phyloP scores from a whole-genome alignment of 2,113 vertebrate genomes.

The Anthoscopus minutus region DNA sequence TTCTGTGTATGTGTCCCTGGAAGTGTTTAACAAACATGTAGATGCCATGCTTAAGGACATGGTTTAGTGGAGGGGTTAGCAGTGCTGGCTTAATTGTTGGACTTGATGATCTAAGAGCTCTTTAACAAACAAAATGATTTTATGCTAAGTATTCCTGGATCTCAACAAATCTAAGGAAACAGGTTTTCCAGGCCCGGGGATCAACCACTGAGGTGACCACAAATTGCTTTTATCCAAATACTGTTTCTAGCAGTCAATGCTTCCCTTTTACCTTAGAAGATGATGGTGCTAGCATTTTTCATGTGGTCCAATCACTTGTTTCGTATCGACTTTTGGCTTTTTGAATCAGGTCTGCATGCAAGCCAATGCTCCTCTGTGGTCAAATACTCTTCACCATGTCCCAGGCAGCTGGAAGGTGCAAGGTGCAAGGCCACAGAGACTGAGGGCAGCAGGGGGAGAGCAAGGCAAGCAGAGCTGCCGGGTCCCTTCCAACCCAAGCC shows the following conservation, averaged over 20 bases:
- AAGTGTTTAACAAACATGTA: not conserved
- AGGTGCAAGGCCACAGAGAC: not conserved
- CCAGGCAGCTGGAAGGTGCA: no score
- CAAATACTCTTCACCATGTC: not conserved
- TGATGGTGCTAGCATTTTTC: not conserved
- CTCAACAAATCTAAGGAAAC: not conserved
- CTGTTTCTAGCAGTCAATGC: not conserved
- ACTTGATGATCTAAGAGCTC: not conserved
- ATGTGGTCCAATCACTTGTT: not conserved
- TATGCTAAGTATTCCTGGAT: not conserved
- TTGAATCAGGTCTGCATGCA: fast-evolving
- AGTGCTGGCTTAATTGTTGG: not conserved
- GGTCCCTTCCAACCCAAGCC: not conserved
- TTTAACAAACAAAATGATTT: not conserved
- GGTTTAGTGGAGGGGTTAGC: not conserved
- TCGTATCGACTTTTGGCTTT: not conserved
- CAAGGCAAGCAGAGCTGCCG: not conserved
- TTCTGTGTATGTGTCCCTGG: not conserved
- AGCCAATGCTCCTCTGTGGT: fast-evolving
- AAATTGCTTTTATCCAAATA: not conserved
- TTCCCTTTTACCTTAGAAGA: not conserved
- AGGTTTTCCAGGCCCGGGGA: not conserved
- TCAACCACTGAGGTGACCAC: not conserved
- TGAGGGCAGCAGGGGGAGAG: not conserved
- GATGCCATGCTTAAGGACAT: not conserved